phyloP scores from a whole-genome alignment of 2,888 invertebrate genomes.

The Brachycybe producta region DNA sequence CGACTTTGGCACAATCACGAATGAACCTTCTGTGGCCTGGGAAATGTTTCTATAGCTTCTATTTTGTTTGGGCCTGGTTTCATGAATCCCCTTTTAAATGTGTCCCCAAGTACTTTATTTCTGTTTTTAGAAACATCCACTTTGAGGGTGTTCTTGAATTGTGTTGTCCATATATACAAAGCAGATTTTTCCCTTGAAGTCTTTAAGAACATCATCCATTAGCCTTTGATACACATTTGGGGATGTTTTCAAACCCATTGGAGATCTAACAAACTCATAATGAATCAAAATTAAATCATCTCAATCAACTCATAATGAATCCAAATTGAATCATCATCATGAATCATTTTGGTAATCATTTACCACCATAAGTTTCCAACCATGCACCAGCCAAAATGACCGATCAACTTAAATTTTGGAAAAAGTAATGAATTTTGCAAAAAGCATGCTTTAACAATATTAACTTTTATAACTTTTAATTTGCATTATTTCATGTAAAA shows the following conservation, averaged over 20 bases:
- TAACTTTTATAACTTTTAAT: too few relatives aligned
- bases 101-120: not conserved
- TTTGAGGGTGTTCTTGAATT: not conserved
- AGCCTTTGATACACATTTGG: not conserved
- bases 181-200: not conserved
- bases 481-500: too few relatives aligned
- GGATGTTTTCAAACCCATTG: conserved; percentile 10
- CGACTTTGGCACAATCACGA: not conserved
- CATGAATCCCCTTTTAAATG: not conserved
- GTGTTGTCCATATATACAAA: conserved; percentile 2
- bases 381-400: too few relatives aligned
- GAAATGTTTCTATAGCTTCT: not conserved
- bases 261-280: conserved; percentile 2
- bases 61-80: not conserved
- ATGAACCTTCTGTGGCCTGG: not conserved
- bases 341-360: too few relatives aligned
- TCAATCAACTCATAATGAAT: too few relatives aligned
- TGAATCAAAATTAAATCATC: not conserved
- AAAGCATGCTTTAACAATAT: too few relatives aligned
- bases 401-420: too few relatives aligned
- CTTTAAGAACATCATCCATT: conserved; percentile 21
- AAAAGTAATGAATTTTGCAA: too few relatives aligned
- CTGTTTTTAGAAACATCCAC: not conserved
- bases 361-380: too few relatives aligned
- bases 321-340: too few relatives aligned